Conservation (phyloP, 2,797 vertebrate genomes). For the Platyrinchus mystaceus region DNA sequence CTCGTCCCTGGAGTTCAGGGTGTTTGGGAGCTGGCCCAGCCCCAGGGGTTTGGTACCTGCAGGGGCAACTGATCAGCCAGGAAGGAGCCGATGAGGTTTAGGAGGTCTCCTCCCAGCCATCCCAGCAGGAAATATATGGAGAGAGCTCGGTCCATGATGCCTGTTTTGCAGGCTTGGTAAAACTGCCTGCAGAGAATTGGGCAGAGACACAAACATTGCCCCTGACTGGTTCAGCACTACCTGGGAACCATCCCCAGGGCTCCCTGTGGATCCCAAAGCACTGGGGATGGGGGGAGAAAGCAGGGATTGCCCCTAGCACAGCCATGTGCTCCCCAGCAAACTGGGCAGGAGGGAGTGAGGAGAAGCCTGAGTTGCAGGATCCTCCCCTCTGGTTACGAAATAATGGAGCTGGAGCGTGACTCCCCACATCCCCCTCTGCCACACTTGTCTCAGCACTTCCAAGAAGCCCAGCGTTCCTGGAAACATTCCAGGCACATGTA, state of each 20-base stretch:
- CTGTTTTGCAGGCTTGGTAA: conserved; percentile 86
- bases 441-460: neutral
- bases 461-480: neutral
- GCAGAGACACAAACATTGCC: neutral
- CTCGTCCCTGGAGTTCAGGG: neutral
- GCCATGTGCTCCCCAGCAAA: neutral
- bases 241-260: neutral
- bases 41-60: conserved; percentile 77
- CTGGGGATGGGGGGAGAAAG: neutral
- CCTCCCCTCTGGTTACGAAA: neutral
- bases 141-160: conserved; percentile 92
- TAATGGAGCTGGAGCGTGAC: neutral
- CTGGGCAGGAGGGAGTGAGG: neutral
- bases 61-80: conserved; percentile 92
- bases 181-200: conserved; percentile 81
- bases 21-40: neutral
- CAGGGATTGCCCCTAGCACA: neutral
- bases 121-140: conserved; percentile 94
- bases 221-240: rapidly evolving
- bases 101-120: conserved; percentile 91
- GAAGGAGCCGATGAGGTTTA: conserved; percentile 92
- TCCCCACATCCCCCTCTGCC: neutral
- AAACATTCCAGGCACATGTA: neutral
- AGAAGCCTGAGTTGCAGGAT: neutral
- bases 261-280: neutral